Conservation (phyloP, 2,797 vertebrate species). For the Sebastes vulpes region DNA sequence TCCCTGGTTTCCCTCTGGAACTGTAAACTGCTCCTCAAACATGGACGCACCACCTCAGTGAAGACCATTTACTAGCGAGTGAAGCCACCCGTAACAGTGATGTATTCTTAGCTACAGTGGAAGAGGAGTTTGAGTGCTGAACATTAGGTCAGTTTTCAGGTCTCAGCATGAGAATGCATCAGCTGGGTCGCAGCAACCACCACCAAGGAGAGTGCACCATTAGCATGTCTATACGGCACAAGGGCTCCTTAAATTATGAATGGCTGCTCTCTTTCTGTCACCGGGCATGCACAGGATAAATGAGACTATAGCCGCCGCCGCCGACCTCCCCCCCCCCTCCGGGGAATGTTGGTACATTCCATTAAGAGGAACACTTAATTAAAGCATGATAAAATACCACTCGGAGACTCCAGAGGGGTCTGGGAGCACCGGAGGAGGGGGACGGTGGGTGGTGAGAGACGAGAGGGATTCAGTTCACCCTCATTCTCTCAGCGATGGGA, state of each 20-base stretch:
- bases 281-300: constrained; percentile 61
- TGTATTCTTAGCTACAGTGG: neutral
- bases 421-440: constrained; percentile 29
- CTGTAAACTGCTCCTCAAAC: neutral
- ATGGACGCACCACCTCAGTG: neutral
- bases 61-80: neutral
- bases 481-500: constrained; percentile 26
- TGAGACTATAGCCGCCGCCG: constrained; percentile 58
- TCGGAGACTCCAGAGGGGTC: constrained; percentile 67
- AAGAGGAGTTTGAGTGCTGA: constrained; percentile 1
- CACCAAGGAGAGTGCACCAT: constrained; percentile 59
- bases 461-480: constrained; percentile 17
- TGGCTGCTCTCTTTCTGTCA: constrained; percentile 80
- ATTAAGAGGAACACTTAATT: constrained; percentile 84
- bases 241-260: constrained; percentile 78
- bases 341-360: constrained; percentile 78
- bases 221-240: constrained; percentile 63
- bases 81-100: neutral
- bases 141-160: constrained; percentile 44
- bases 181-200: constrained; percentile 23
- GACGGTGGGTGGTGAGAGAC: neutral
- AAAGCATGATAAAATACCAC: constrained; percentile 82
- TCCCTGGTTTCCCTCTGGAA: neutral
- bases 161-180: constrained; percentile 16
- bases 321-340: neutral